Percentiles rank a stretch among this genome's conserved stretches.
Conservation (phyloP, 1,140 invertebrate genomes). For the Papilio helenus region DNA sequence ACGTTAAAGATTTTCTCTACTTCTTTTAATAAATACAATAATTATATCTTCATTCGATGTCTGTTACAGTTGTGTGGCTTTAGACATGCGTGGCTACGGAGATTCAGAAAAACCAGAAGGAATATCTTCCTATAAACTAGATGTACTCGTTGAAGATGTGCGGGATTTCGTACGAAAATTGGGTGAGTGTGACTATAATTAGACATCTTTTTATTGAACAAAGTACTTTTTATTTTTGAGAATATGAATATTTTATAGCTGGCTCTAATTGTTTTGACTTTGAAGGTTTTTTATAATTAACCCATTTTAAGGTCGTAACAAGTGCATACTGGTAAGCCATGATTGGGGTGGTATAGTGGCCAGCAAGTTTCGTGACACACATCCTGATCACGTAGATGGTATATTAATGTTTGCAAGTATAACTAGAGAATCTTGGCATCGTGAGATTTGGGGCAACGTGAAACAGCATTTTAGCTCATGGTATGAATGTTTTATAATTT, state of each 20-base stretch:
- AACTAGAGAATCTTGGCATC: constrained; percentile 79
- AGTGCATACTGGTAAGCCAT: constrained; percentile 86
- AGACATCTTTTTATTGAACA: background rate
- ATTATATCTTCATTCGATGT: background rate
- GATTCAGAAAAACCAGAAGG: constrained; percentile 86
- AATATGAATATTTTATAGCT: too few relatives aligned
- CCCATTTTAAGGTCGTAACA: constrained; percentile 74
- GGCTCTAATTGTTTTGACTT: background rate
- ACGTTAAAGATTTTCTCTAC: background rate
- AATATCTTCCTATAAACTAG: constrained; percentile 82
- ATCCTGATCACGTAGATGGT: constrained; percentile 84
- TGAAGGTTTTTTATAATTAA: background rate
- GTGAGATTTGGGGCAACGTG: constrained; percentile 66
- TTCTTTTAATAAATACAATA: background rate
- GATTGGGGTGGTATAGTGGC: constrained; percentile 88
- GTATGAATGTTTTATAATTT: constrained; percentile 61
- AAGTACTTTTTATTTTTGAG: background rate
- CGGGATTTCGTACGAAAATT: constrained; percentile 84
- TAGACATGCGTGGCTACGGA: constrained; percentile 88
- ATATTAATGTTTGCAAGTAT: constrained; percentile 85
- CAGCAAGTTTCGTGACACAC: constrained; percentile 81
- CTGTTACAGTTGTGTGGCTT: constrained; percentile 85
- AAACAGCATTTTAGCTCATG: constrained; percentile 84
- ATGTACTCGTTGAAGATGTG: constrained; percentile 84
- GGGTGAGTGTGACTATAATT: constrained; percentile 61